These are phyloP conservation scores for Coelogynopora nodosa DNA, from an alignment of 2,888 invertebrate genomes.

Conservation along the genomic window DNA sequence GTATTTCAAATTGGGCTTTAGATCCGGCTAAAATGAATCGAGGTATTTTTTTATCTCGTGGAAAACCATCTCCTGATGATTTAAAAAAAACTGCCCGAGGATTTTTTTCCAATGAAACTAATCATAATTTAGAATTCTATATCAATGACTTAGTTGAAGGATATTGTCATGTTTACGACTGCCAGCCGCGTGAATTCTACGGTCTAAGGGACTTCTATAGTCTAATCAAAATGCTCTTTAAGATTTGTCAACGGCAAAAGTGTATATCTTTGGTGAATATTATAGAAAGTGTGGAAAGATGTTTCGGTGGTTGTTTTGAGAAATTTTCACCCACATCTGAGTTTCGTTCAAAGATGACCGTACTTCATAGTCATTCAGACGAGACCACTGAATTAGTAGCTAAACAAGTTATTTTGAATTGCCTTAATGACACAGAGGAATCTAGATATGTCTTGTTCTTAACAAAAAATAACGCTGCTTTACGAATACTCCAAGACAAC, in stretches of 20 bases:
- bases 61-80: conserved; percentile 27
- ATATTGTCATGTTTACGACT: conserved; percentile 36
- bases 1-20: conserved; percentile 48
- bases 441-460: conserved; percentile 41
- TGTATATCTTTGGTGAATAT: not conserved
- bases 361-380: not conserved
- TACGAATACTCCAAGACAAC: conserved; percentile 35
- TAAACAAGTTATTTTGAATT: not conserved
- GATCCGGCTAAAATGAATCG: conserved; percentile 49
- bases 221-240: conserved; percentile 32
- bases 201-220: conserved; percentile 46
- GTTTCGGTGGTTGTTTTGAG: conserved; percentile 5
- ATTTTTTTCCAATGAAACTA: conserved; percentile 4
- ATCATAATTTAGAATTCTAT: not conserved
- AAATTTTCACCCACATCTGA: not conserved
- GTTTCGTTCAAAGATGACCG: not conserved
- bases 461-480: conserved; percentile 43
- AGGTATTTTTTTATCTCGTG: conserved; percentile 45
- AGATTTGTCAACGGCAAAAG: not conserved
- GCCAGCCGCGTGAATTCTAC: conserved; percentile 38
- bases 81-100: conserved; percentile 39
- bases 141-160: conserved; percentile 38
- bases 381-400: not conserved
- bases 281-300: not conserved
- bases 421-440: not conserved